Base-by-base conservation (phyloP, 2,888 invertebrate genomes). In the Hirtodrosophila duncani region DNA sequence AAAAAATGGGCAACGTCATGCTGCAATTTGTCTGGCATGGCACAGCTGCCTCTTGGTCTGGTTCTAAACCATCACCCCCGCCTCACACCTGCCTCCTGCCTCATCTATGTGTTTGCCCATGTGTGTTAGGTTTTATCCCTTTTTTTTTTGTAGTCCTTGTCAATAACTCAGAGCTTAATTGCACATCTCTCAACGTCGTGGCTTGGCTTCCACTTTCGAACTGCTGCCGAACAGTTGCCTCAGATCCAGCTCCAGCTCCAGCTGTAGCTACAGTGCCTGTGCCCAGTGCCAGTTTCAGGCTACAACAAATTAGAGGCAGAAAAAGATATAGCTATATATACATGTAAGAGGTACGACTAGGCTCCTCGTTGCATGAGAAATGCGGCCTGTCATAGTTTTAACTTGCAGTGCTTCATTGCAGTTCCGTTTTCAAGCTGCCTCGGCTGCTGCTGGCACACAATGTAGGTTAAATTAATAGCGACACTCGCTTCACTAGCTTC, bases 401-500 rank as follows among this genome's bases (percentile, higher is more conserved):
- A 63, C 71, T 63, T 46, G 59, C 51, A 42, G 51, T 42, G 38
- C 68, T 67, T 63, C 41, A 37, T 65, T n/a, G n/a, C n/a, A n/a
- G n/a, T n/a, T n/a, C n/a, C n/a, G n/a, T 42, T 27, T 20, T 20
- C 20, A 6, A 3, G 3, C 20, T 20, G 20, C 20, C 20, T 20
- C 4, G 16, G 21, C 9, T 24, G 10, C 38, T 44, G 36, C 14
- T 30, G 41, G 55, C 42, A 36, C 65, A 63, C 69, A 69, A 69
- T 71, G 55, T 80, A 79, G 83, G 83, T 81, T 83, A 82, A 84
- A 83, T 82, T 75, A 84, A 83, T 83, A 84, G 83, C 74, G 83
- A 83, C 83, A 82, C 83, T 64, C 41, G 67, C 49, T 50, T 20
- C 38, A 44, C 39, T 51, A 39, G 31, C 39, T 39, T n/a, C n/a